Evolutionary conservation across 2,113 vertebrate species (phyloP).

Genomic region (Cyprinodon tularosa): DNA sequence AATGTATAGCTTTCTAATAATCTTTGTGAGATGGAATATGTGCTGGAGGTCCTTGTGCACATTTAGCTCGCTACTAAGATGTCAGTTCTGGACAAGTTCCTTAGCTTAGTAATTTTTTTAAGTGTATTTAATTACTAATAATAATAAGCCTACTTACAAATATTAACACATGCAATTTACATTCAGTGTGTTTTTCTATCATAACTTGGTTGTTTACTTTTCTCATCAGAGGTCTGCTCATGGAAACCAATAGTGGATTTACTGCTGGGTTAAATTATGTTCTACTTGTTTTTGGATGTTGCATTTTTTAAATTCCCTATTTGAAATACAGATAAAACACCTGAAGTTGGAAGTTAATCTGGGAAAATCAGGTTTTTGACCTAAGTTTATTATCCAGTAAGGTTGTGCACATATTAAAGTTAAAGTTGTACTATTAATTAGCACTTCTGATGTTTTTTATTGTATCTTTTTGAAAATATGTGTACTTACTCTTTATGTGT

Average conservation of each 20-base stretch:
- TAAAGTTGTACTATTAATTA: not conserved
- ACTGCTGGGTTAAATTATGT: not conserved
- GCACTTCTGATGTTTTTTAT: not conserved
- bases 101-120: conserved; percentile 1
- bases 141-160: not conserved
- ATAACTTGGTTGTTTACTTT: not conserved
- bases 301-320: not conserved
- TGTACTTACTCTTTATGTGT: too few species aligned
- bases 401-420: not conserved
- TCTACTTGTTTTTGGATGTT: not conserved
- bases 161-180: not conserved
- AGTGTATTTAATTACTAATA: not conserved
- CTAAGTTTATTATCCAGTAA: too few species aligned
- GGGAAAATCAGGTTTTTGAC: not conserved
- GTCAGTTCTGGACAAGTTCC: conserved; percentile 8
- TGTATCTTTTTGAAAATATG: too few species aligned
- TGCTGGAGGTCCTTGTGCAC: conserved; percentile 11
- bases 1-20: conserved; percentile 67
- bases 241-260: not conserved
- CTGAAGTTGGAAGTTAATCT: not conserved
- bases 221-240: not conserved
- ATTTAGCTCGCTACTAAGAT: conserved; percentile 15
- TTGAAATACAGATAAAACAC: not conserved
- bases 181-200: not conserved
- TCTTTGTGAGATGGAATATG: conserved; percentile 51